Conservation (phyloP, 1,140 invertebrate genomes). For the Ladona fulva region DNA sequence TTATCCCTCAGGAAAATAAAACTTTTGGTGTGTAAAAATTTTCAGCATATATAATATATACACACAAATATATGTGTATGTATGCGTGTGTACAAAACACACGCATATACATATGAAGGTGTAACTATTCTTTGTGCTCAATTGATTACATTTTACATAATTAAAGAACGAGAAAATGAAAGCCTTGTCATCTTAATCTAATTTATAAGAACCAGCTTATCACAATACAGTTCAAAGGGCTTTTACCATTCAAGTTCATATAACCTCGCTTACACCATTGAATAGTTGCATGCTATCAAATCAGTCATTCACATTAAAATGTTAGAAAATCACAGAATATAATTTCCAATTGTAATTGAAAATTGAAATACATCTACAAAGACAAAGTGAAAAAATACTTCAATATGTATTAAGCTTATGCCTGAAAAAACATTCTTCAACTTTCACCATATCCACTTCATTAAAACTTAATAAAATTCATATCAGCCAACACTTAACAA, state of each 20-base stretch:
- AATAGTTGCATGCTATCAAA: neutral
- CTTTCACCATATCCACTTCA: neutral
- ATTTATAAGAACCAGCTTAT: neutral
- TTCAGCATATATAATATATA: neutral
- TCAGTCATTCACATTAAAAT: neutral
- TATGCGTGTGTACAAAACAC: neutral
- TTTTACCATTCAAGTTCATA: neutral
- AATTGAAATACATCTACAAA: constrained; percentile 1
- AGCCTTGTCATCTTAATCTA: neutral
- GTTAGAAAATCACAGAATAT: neutral
- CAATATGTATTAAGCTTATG: neutral
- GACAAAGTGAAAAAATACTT: constrained; percentile 10
- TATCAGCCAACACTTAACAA: neutral
- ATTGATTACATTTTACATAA: neutral
- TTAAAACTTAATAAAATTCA: neutral
- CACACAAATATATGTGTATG: no score
- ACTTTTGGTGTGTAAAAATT: neutral
- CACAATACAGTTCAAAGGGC: constrained; percentile 4
- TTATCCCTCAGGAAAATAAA: neutral
- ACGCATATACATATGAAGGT: neutral
- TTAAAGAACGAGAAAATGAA: neutral
- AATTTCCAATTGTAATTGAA: constrained; percentile 4
- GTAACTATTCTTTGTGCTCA: neutral
- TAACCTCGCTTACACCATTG: neutral
- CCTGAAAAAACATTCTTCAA: neutral